These are phyloP conservation scores for Saguinus midas DNA, from an alignment of 2,113 vertebrate species.

Conservation along the genomic window DNA sequence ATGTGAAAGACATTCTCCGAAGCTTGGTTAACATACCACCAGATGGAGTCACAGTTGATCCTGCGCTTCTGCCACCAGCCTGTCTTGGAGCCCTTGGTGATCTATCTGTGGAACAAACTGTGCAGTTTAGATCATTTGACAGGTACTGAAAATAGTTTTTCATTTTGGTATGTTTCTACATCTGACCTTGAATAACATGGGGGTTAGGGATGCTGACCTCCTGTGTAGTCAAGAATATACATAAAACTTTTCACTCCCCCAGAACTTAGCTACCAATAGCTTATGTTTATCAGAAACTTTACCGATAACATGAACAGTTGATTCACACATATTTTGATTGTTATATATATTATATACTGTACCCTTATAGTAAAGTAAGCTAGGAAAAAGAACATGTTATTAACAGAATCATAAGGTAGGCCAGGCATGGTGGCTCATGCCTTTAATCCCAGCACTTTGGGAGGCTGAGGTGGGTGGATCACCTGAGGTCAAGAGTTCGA, in stretches of 20 bases:
- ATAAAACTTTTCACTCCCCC: not conserved
- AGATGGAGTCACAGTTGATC: constrained; percentile 89
- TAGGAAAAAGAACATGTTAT: not conserved
- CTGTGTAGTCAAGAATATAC: not conserved
- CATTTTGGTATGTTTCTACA: not conserved
- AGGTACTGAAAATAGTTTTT: not conserved
- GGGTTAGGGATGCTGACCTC: not conserved
- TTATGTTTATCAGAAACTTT: not conserved
- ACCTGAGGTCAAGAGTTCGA: no score
- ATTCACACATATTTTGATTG: not conserved
- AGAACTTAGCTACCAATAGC: not conserved
- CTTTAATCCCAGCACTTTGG: no score
- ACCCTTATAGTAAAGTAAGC: not conserved
- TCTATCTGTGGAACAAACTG: constrained; percentile 82
- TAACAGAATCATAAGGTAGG: not conserved
- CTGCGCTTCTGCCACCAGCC: constrained; percentile 87
- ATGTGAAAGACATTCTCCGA: constrained; percentile 94
- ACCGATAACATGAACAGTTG: not conserved
- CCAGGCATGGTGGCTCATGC: no score
- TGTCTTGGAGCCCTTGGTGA: constrained; percentile 90
- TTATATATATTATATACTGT: not conserved
- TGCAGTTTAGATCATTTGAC: constrained; percentile 68
- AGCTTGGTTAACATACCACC: constrained; percentile 92
- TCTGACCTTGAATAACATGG: not conserved
- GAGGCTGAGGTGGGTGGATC: no score